phyloP scores from a whole-genome alignment of 2,888 invertebrate species.

The Ceratothoa steindachneri region DNA sequence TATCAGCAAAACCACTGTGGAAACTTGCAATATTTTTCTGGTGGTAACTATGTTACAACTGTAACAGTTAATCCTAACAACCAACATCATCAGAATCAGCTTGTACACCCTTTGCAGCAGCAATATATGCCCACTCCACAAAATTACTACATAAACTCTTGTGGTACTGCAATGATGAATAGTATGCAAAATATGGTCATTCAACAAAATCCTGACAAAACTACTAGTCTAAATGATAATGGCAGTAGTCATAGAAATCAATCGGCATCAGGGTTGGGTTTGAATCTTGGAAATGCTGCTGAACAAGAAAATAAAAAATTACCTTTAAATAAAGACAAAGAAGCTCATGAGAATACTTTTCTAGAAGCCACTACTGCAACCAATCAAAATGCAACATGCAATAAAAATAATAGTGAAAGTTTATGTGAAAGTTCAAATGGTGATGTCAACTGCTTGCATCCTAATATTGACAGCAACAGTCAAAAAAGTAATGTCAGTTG shows the following conservation, averaged over 20 bases:
- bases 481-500: neutral
- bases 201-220: neutral
- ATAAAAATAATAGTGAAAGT: neutral
- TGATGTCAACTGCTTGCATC: neutral
- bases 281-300: neutral
- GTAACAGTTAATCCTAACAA: neutral
- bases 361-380: neutral
- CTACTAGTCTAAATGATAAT: neutral
- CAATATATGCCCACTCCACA: neutral
- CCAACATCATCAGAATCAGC: neutral
- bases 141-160: neutral
- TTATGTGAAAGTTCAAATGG: neutral
- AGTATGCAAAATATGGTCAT: neutral
- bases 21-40: slow-evolving; percentile 10
- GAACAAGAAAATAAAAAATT: neutral
- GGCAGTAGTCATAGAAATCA: neutral
- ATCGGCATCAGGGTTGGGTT: neutral
- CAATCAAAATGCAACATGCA: neutral
- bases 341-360: neutral
- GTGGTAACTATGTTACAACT: slow-evolving; percentile 8
- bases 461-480: neutral
- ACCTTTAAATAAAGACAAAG: neutral
- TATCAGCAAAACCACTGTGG: neutral
- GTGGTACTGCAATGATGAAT: neutral
- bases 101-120: neutral